A percentile compares a stretch with the other conserved stretches of the same genome.
phyloP scores from a whole-genome alignment of 2,113 vertebrate species.

The Muntiacus muntjak region DNA sequence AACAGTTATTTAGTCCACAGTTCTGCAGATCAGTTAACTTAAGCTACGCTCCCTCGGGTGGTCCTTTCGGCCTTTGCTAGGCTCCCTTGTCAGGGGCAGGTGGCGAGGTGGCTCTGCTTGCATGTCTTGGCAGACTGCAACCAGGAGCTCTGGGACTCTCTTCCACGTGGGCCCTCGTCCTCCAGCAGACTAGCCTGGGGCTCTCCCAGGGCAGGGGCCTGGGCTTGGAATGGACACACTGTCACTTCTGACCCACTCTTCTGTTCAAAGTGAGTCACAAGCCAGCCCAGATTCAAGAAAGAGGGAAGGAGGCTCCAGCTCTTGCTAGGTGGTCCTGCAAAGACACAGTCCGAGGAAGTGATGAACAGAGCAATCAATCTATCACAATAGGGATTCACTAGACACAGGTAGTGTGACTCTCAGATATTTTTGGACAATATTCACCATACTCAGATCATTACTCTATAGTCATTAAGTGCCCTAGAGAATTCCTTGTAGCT shows the following conservation, averaged over 20 bases:
- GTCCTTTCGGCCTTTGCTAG: not conserved
- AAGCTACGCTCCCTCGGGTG: not conserved
- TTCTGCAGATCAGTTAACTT: not conserved
- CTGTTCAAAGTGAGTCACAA: not conserved
- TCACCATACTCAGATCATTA: not conserved
- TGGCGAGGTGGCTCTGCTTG: not conserved
- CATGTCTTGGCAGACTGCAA: fast-evolving
- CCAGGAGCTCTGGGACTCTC: not conserved
- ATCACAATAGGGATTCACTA: not conserved
- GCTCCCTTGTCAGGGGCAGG: not conserved
- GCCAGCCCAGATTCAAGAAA: not conserved
- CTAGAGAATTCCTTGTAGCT: not conserved
- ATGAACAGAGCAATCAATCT: not conserved
- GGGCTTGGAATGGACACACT: not conserved
- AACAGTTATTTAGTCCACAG: not conserved
- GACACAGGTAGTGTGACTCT: not conserved
- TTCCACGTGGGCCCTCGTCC: fast-evolving
- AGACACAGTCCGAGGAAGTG: not conserved
- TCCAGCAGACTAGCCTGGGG: not conserved
- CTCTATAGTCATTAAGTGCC: not conserved
- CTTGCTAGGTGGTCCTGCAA: not conserved
- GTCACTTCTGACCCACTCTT: not conserved
- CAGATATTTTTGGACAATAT: not conserved
- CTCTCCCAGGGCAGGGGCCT: not conserved
- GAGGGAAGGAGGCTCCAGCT: not conserved